Percentiles rank a stretch among this genome's conserved stretches.
These are phyloP conservation scores for Galerucella pusilla DNA, from an alignment of 2,888 invertebrate species.

Conservation along the genomic window DNA sequence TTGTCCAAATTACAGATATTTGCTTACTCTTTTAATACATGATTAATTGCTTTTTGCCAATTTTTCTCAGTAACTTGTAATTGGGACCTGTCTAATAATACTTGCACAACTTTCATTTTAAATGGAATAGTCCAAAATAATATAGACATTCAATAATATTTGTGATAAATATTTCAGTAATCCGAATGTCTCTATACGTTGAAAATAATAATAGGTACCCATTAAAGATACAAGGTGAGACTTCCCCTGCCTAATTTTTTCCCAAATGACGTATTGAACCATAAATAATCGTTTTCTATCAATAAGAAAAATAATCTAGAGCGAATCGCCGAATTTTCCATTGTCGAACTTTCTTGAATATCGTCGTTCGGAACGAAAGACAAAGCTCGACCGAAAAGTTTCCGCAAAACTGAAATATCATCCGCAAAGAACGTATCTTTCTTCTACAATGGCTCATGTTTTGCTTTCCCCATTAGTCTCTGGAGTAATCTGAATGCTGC, in stretches of 20 bases:
- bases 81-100: too few species aligned
- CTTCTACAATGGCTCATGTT: slow-evolving; percentile 57
- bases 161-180: too few species aligned
- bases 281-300: slow-evolving; percentile 16
- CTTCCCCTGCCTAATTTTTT: neutral
- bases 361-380: slow-evolving; percentile 26
- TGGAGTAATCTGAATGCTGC: slow-evolving; percentile 54
- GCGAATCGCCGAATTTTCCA: neutral
- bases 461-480: slow-evolving; percentile 51
- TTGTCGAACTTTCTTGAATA: slow-evolving; percentile 5
- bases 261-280: neutral
- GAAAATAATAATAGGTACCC: too few species aligned
- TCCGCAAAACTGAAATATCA: slow-evolving; percentile 42
- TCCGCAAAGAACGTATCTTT: slow-evolving; percentile 53
- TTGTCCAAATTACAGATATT: too few species aligned
- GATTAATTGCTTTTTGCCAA: too few species aligned
- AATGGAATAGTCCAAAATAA: too few species aligned
- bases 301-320: slow-evolving; percentile 12
- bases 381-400: slow-evolving; percentile 45
- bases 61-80: too few species aligned
- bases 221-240: neutral
- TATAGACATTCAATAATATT: too few species aligned
- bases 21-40: too few species aligned
- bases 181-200: too few species aligned
- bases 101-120: too few species aligned